These are phyloP conservation scores for Rhynchopsitta pachyrhyncha DNA, from an alignment of 2,113 vertebrate genomes.

Conservation along the genomic window DNA sequence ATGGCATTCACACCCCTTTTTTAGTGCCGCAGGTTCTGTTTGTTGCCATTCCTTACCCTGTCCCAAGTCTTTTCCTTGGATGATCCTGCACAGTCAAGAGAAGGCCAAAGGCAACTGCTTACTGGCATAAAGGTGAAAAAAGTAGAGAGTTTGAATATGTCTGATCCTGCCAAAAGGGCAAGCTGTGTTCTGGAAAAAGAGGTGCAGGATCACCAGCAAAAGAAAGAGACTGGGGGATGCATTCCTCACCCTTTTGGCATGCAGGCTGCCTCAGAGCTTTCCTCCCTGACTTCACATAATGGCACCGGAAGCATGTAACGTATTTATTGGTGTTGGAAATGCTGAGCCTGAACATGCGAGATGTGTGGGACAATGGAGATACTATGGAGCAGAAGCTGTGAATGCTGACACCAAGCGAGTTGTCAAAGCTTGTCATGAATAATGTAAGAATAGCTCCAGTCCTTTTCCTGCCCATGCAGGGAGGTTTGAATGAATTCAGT, in stretches of 20 bases:
- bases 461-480: not conserved
- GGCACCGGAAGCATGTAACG: not conserved
- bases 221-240: not conserved
- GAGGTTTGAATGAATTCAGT: slow-evolving; percentile 41
- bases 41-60: not conserved
- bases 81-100: not conserved
- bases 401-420: slow-evolving; percentile 2
- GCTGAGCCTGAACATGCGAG: slow-evolving; percentile 1
- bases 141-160: not conserved
- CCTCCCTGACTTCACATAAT: not conserved
- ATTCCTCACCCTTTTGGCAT: not conserved
- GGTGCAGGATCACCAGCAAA: not conserved
- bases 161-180: not conserved
- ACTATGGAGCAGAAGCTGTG: slow-evolving; percentile 10
- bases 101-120: not conserved
- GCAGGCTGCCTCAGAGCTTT: not conserved
- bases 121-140: not conserved
- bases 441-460: slow-evolving; percentile 24
- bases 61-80: not conserved
- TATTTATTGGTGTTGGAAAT: not conserved
- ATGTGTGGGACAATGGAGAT: not conserved
- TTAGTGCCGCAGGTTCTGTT: not conserved
- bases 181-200: not conserved
- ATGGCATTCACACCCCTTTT: not conserved
- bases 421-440: slow-evolving; percentile 45